A percentile compares a stretch with the other conserved stretches of the same genome.
These are phyloP conservation scores for Neosilurus mollespiculum DNA, from an alignment of 2,797 vertebrate species.

Conservation along the genomic window DNA sequence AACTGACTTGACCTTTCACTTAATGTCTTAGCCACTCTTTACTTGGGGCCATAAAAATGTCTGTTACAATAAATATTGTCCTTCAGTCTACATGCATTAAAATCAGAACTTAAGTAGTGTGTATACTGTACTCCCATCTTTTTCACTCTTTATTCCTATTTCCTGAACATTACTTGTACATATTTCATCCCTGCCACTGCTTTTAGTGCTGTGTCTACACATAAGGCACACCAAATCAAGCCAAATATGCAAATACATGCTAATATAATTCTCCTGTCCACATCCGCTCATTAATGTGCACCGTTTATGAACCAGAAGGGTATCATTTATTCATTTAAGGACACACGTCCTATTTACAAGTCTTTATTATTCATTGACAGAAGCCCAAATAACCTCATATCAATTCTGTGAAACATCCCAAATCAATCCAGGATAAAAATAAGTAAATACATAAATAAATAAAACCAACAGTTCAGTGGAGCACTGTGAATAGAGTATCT, in stretches of 20 bases:
- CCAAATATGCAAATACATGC: conserved; percentile 14
- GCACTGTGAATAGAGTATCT: conserved; percentile 18
- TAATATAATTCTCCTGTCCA: background rate
- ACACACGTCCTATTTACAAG: background rate
- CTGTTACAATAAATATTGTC: background rate
- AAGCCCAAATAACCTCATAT: conserved; percentile 16
- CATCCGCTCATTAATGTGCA: background rate
- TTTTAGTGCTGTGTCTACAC: background rate
- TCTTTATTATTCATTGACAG: background rate
- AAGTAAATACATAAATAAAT: background rate
- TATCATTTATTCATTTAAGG: background rate
- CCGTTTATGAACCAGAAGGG: background rate
- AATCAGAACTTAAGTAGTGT: background rate
- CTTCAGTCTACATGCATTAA: background rate
- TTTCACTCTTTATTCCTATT: background rate
- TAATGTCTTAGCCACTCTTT: background rate
- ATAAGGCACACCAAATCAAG: background rate
- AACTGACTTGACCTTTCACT: background rate
- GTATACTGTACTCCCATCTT: background rate
- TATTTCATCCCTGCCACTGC: conserved; percentile 9
- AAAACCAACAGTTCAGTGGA: background rate
- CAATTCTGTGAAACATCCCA: background rate
- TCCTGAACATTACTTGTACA: background rate
- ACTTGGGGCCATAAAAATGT: background rate
- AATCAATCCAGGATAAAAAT: conserved; percentile 9